Percentiles rank a stretch among this genome's conserved stretches.
Conservation (phyloP, 2,888 invertebrate species). For the Gibbula magus region DNA sequence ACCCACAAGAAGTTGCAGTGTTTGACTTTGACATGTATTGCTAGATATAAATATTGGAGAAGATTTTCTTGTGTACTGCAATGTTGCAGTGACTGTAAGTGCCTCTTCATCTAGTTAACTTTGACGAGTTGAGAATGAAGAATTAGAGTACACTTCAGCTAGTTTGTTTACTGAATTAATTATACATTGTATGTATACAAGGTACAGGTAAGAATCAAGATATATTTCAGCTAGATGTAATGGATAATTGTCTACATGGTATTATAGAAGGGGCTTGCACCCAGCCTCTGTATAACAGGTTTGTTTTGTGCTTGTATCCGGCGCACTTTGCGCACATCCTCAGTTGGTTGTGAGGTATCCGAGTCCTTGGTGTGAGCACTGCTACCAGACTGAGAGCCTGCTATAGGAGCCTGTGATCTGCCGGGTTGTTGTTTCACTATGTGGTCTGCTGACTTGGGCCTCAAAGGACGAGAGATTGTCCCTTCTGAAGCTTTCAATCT, state of each 20-base stretch:
- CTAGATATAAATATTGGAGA: too few species aligned
- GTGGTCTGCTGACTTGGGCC: conserved; percentile 1
- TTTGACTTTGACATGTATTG: too few species aligned
- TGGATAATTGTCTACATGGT: conserved; percentile 53
- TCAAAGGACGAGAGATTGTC: not conserved
- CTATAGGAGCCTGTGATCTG: not conserved
- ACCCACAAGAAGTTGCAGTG: too few species aligned
- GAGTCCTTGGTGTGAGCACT: not conserved
- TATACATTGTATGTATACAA: too few species aligned
- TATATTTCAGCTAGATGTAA: too few species aligned
- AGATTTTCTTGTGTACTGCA: too few species aligned
- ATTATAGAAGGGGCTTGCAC: conserved; percentile 57
- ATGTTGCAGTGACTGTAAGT: too few species aligned
- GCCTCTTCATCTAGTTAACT: too few species aligned
- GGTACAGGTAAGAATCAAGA: too few species aligned
- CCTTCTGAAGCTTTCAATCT: not conserved
- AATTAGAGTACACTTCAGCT: too few species aligned
- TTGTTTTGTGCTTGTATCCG: conserved; percentile 90
- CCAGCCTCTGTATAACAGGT: conserved; percentile 84
- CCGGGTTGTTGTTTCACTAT: not conserved
- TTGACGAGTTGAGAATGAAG: too few species aligned
- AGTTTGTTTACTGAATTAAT: too few species aligned
- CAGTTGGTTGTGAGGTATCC: not conserved
- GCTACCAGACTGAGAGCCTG: not conserved
- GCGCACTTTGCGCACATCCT: conserved; percentile 16